Conservation (phyloP, 2,797 vertebrate species). For the Lacerta bilineata region DNA sequence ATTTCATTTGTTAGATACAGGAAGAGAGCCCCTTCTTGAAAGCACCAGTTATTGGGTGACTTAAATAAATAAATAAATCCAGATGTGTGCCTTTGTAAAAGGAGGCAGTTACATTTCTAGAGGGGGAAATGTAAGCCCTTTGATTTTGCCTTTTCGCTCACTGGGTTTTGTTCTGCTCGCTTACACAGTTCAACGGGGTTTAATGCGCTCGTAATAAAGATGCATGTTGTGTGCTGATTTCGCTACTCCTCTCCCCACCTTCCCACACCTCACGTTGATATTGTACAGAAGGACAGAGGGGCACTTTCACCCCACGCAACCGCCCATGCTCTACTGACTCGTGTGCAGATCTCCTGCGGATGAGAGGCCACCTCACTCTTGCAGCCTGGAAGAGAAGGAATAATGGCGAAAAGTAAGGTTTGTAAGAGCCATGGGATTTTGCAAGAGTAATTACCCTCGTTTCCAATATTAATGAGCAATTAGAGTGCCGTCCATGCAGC, state of each 20-base stretch:
- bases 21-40: neutral
- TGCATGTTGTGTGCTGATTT: slow-evolving; percentile 16
- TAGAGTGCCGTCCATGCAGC: slow-evolving; percentile 14
- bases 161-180: slow-evolving; percentile 61
- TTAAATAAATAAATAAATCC: neutral
- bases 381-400: neutral
- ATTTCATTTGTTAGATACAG: slow-evolving; percentile 8
- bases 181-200: slow-evolving; percentile 60
- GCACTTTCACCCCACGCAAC: neutral
- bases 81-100: neutral
- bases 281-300: slow-evolving; percentile 6
- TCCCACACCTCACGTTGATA: neutral
- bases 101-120: slow-evolving; percentile 27
- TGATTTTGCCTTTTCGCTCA: slow-evolving; percentile 53
- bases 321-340: neutral
- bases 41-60: neutral
- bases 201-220: slow-evolving; percentile 53
- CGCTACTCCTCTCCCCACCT: neutral
- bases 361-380: neutral
- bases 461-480: slow-evolving; percentile 10
- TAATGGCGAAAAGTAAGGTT: neutral
- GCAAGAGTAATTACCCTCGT: neutral
- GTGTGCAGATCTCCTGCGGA: neutral
- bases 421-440: neutral
- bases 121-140: slow-evolving; percentile 48